A percentile compares a stretch with the other conserved stretches of the same genome.
phyloP scores from a whole-genome alignment of 2,797 vertebrate genomes.

The Decapterus maruadsi region DNA sequence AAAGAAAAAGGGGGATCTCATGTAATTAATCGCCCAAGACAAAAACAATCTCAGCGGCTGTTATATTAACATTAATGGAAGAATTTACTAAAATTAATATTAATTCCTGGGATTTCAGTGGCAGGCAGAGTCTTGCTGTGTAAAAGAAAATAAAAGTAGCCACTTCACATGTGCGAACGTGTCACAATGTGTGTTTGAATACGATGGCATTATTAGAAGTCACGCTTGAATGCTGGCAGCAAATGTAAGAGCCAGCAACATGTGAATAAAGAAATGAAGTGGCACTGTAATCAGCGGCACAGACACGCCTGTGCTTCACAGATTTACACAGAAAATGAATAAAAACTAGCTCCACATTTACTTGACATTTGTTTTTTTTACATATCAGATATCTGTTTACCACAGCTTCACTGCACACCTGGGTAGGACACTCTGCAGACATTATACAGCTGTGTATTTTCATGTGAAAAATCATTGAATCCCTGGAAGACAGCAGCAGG shows the following conservation, averaged over 20 bases:
- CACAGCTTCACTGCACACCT: constrained; percentile 47
- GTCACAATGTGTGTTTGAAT: constrained; percentile 27
- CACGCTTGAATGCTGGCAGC: constrained; percentile 18
- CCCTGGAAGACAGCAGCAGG: constrained; percentile 61
- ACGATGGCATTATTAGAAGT: constrained; percentile 12
- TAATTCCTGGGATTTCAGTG: constrained; percentile 33
- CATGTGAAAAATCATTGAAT: constrained; percentile 52
- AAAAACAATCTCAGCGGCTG: constrained; percentile 38
- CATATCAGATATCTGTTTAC: constrained; percentile 16
- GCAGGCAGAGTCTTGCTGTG: constrained; percentile 18
- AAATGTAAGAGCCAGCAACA: background rate
- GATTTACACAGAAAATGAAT: constrained; percentile 6
- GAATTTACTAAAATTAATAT: constrained; percentile 24
- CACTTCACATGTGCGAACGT: constrained; percentile 39
- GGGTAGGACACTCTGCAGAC: constrained; percentile 31
- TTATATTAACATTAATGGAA: constrained; percentile 56
- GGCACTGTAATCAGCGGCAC: too few relatives aligned
- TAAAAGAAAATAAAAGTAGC: constrained; percentile 8
- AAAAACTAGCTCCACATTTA: background rate
- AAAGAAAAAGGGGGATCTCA: constrained; percentile 27
- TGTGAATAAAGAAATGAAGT: background rate
- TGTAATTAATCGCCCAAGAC: constrained; percentile 33
- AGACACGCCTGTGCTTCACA: background rate
- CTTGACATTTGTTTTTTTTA: background rate
- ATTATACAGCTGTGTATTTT: constrained; percentile 60